Base-by-base conservation (phyloP, 2,113 vertebrate genomes). In the Halcyon senegalensis region DNA sequence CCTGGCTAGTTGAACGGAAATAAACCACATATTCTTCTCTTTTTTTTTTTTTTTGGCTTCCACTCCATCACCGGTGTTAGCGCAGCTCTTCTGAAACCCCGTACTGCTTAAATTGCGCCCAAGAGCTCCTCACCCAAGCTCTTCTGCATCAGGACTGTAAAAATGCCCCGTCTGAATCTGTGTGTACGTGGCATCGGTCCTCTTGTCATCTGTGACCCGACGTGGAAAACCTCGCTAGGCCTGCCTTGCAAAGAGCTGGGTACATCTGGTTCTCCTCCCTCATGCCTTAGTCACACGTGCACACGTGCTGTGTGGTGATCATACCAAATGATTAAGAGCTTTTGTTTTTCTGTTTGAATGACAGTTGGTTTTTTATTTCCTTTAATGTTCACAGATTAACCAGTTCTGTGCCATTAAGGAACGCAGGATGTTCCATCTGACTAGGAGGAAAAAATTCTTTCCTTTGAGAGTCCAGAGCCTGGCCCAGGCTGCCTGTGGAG, bases 181-280 rank as follows among this genome's bases (percentile, higher is more conserved):
- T 31, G 35, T 24, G 30, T 16, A 11, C 62, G 41, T 80, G 81
- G 53, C n/a, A 86, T 64, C 56, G 76, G 81, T 74, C 33, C 31
- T 67, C 68, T 30, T 88, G 55, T 83, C 37, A 69, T 79, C 53
- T 0, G 0, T 87, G 86, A 91, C 89, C 78, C 89, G 48, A 85
- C 76, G 82, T 87, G 91, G 78, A 84, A 93, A 89, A 66, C 25
- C 30, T 91, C 5, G 10, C 56, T 78, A 53, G 39, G 80, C 90
- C 75, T 89, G 79, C 67, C n/a, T 84, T 86, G 82, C 82, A 75
- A 88, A 87, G 83, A 90, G 63, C 44, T 90, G 85, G 68, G 91
- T 92, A 50, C 94, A 94, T 94, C 88, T 83, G 91, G 90, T 82
- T 93, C 50, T 92, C 88, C 88, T 96, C 94, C 94, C 79, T 92